Base-by-base conservation (phyloP, 2,797 vertebrate genomes). In the Perdix hodgsoniae region DNA sequence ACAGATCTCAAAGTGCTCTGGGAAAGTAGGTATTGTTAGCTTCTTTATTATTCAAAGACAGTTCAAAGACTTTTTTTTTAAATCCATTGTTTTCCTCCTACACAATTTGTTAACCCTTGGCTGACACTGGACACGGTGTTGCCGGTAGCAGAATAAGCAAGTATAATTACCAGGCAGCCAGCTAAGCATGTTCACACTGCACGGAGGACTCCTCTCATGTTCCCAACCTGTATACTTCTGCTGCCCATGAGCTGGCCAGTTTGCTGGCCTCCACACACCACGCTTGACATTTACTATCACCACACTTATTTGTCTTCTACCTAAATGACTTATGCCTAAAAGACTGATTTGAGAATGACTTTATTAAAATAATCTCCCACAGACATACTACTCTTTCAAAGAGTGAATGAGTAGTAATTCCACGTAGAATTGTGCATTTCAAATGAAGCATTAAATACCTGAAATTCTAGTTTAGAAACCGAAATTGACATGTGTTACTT, bases 1-100 rank as follows among this genome's bases (percentile, higher is more conserved):
- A 85, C 44, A 57, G 69, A 59, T 63, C 57, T 74, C 85, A 84
- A 60, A 79, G 42, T 37, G 27, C 70, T 88, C 76, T 2, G 1
- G 59, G 66, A 78, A 78, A 88, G 69, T 8, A 71, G 85, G 21
- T 0, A 0, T 17, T 73, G 8, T 42, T 88, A 75, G 23, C 24
- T 82, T 21, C 61, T 67, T 83, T 71, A 11, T 76, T 57, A 71
- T 54, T 71, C 47, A 52, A n/a, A 59, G n/a, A 35, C n/a, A 76
- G 52, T 33, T 86, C 60, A 84, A 79, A 80, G 21, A 14, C 4
- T 31, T 2, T 2, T 39, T 72, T 50, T 86, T 24, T 76, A 91
- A 94, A 85, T 74, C n/a, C 45, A 26, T 54, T 65, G 37, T 77
- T 91, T 93, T 72, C 49, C 60, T 65, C 72, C 69, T 54, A 31